A percentile compares a stretch with the other conserved stretches of the same genome.
phyloP scores from a whole-genome alignment of 37 sponge, comb jelly and placozoan species.

The Ianthella basta region DNA sequence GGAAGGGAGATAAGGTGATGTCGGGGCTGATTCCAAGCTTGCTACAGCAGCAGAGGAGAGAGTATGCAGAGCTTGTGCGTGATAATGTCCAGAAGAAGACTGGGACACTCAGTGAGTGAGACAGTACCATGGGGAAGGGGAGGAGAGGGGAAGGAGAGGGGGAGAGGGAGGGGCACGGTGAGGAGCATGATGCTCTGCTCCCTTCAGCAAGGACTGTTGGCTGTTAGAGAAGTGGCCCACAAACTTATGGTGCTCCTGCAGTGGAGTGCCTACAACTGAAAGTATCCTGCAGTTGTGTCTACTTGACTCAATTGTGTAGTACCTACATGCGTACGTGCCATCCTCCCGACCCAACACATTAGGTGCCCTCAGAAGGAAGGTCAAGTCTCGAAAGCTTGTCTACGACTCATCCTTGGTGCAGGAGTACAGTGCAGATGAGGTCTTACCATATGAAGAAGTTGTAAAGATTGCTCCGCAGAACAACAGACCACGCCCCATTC shows the following conservation, averaged over 20 bases:
- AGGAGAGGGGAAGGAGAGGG: too few relatives aligned
- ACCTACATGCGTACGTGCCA: too few relatives aligned
- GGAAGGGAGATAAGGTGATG: constrained; percentile 22
- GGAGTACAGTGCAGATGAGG: constrained; percentile 31
- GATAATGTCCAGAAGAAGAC: background rate
- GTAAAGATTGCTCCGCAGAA: constrained; percentile 66
- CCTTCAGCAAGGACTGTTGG: too few relatives aligned
- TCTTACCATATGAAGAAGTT: constrained; percentile 75
- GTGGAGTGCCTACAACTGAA: too few relatives aligned
- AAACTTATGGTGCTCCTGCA: too few relatives aligned
- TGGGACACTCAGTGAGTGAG: constrained; percentile 14
- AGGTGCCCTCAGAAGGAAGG: constrained; percentile 4
- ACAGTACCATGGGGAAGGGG: too few relatives aligned
- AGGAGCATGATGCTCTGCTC: too few relatives aligned
- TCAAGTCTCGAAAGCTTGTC: constrained; percentile 2
- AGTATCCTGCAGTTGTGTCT: too few relatives aligned
- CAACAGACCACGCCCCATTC: constrained; percentile 62
- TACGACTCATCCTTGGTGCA: constrained; percentile 2
- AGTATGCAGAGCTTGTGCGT: background rate
- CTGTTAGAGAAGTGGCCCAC: too few relatives aligned
- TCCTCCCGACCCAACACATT: too few relatives aligned
- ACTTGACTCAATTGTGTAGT: too few relatives aligned
- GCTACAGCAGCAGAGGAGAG: constrained; percentile 14
- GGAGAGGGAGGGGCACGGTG: too few relatives aligned
- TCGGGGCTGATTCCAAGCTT: constrained; percentile 76